Conservation (phyloP, 2,888 invertebrate species). For the Cynaeus angustus region DNA sequence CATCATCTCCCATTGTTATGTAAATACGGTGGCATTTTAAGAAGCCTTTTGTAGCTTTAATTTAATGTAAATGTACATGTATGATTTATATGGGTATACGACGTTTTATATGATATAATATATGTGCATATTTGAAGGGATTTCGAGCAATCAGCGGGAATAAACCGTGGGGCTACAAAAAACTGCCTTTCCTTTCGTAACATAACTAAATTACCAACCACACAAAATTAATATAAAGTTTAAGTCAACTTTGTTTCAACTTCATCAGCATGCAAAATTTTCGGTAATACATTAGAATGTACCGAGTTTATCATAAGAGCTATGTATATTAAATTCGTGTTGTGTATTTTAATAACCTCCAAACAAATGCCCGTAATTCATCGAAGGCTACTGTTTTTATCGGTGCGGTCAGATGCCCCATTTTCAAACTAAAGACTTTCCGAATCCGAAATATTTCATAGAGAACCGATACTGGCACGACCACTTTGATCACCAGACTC, state of each 20-base stretch:
- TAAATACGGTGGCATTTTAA: constrained; percentile 49
- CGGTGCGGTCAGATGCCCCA: constrained; percentile 13
- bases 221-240: constrained; percentile 47
- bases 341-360: constrained; percentile 45
- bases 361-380: constrained; percentile 43
- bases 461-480: constrained; percentile 17
- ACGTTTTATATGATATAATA: constrained; percentile 38
- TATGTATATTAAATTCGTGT: constrained; percentile 48
- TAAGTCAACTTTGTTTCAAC: constrained; percentile 41
- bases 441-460: constrained; percentile 30
- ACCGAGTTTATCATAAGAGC: constrained; percentile 42
- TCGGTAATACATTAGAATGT: constrained; percentile 45
- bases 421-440: constrained; percentile 11
- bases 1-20: constrained; percentile 50
- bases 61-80: constrained; percentile 46
- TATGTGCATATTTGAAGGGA: constrained; percentile 45
- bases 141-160: constrained; percentile 34
- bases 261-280: constrained; percentile 48
- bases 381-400: constrained; percentile 19
- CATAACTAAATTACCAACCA: constrained; percentile 36
- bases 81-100: constrained; percentile 34
- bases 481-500: constrained; percentile 38
- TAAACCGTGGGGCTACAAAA: constrained; percentile 2
- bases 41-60: constrained; percentile 47
- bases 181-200: constrained; percentile 36